Base-by-base conservation (phyloP, 2,888 invertebrate genomes). In the Clitarchus hookeri region DNA sequence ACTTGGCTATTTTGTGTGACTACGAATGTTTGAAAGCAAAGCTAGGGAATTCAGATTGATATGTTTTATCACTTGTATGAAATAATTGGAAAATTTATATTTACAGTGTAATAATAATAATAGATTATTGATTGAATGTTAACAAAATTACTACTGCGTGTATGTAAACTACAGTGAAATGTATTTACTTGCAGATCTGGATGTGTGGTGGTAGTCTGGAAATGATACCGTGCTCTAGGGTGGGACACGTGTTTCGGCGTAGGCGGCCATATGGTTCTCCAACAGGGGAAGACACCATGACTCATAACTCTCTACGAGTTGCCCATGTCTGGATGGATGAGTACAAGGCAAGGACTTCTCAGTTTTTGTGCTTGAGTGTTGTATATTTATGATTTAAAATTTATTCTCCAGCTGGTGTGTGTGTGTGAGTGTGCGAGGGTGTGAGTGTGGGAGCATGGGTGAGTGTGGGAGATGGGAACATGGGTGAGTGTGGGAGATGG, bases 241-340 rank as follows among this genome's bases (percentile, higher is more conserved):
- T 99, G 0, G 99, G 99, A 0, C 99, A 99, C 91, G 97, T 99
- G 65, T 99, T 99, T 91, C 94, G 99, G 84, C 96, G 96, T 89
- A 93, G 98, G n/a, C 93, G 99, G 44, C 99, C 99, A 0, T 99
- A 99, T 90, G 96, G 97, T 0, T 93, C 96, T 0, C 95, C 95
- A 0, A 94, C 94, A 88, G 97, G 96, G 16, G 95, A 95, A 88
- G 98, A 99, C 89, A 97, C 97, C 13, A 97, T 98, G 96, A 91
- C 97, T 12, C 94, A 95, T 88, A 99, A 99, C 92, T 98, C 98
- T 0, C 93, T 99, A 89, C 93, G 99, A 8, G 95, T 98, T 88
- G 99, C 98, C 0, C 93, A 96, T 89, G 99, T 99, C 0, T 99
- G 99, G 99, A 95, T 99, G 96, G 99, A 99, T 90, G 96, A 98